A percentile compares a stretch with the other conserved stretches of the same genome.
These are phyloP conservation scores for Apocrypta bakeri DNA, from an alignment of 1,140 invertebrate genomes.

Conservation along the genomic window DNA sequence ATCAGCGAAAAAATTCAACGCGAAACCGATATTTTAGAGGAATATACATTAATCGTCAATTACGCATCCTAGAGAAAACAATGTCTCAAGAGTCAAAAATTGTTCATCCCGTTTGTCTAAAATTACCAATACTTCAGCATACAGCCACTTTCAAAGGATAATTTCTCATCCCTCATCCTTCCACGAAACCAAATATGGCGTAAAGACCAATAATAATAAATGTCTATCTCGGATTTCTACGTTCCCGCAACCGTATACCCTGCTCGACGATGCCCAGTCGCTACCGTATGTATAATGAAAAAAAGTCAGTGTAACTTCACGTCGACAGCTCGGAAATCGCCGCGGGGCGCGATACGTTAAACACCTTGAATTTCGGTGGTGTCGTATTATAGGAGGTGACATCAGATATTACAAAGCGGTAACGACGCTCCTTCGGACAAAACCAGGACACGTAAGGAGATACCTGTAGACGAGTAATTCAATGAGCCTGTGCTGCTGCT, in stretches of 20 bases:
- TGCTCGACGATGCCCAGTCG: not conserved
- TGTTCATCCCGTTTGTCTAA: too few relatives aligned
- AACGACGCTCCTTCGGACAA: constrained; percentile 13
- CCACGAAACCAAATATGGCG: constrained; percentile 9
- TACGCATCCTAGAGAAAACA: too few relatives aligned
- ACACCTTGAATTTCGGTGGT: constrained; percentile 1
- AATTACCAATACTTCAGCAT: too few relatives aligned
- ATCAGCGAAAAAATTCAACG: too few relatives aligned
- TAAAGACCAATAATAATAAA: constrained; percentile 29
- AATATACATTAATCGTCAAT: too few relatives aligned
- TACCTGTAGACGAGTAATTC: constrained; percentile 6
- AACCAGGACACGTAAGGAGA: constrained; percentile 15
- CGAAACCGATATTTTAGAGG: too few relatives aligned
- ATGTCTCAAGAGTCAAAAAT: too few relatives aligned
- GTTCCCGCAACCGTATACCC: too few relatives aligned
- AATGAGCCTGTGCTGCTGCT: not conserved
- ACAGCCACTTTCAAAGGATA: constrained; percentile 8
- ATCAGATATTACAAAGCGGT: not conserved
- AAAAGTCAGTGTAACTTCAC: not conserved
- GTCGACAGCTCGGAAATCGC: not conserved
- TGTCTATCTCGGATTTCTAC: constrained; percentile 31
- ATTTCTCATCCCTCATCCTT: not conserved
- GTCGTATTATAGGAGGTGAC: not conserved
- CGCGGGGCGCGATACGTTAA: not conserved
- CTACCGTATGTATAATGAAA: not conserved